phyloP scores from a whole-genome alignment of 2,797 vertebrate genomes.

The Brotula barbata region DNA sequence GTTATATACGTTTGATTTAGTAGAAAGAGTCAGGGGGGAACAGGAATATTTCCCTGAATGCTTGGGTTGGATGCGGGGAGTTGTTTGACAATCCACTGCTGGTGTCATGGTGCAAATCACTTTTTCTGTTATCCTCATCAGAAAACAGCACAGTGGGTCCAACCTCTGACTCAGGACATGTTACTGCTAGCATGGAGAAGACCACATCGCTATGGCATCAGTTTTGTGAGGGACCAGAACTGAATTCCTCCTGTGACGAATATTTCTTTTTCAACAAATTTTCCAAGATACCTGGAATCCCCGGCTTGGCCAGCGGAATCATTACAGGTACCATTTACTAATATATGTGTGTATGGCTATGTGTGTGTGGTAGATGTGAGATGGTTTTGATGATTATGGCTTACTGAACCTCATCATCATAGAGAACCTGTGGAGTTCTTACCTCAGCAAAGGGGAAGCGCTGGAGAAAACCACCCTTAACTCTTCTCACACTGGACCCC shows the following conservation, averaged over 20 bases:
- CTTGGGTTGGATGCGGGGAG: background rate
- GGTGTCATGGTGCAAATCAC: background rate
- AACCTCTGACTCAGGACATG: slow-evolving; percentile 9
- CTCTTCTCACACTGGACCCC: slow-evolving; percentile 68
- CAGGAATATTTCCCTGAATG: background rate
- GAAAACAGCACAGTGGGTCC: slow-evolving; percentile 60
- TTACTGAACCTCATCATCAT: background rate
- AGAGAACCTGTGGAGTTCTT: slow-evolving; percentile 91
- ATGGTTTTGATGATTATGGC: too few relatives aligned
- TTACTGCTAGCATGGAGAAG: slow-evolving; percentile 26
- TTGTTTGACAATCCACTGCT: too few relatives aligned
- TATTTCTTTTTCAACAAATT: slow-evolving; percentile 84
- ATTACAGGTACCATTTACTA: slow-evolving; percentile 77
- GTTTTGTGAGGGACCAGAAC: slow-evolving; percentile 79
- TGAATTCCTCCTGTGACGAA: slow-evolving; percentile 83
- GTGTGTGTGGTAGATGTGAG: background rate
- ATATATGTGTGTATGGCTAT: background rate
- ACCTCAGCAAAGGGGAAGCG: slow-evolving; percentile 85
- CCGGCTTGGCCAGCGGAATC: slow-evolving; percentile 84
- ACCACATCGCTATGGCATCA: slow-evolving; percentile 79
- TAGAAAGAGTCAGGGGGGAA: too few relatives aligned
- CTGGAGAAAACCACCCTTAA: slow-evolving; percentile 80
- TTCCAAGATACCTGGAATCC: slow-evolving; percentile 81
- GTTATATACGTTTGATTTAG: too few relatives aligned
- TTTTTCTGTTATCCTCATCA: background rate